These are phyloP conservation scores for Nomada lathburiana DNA, from an alignment of 2,888 invertebrate genomes.

Conservation along the genomic window DNA sequence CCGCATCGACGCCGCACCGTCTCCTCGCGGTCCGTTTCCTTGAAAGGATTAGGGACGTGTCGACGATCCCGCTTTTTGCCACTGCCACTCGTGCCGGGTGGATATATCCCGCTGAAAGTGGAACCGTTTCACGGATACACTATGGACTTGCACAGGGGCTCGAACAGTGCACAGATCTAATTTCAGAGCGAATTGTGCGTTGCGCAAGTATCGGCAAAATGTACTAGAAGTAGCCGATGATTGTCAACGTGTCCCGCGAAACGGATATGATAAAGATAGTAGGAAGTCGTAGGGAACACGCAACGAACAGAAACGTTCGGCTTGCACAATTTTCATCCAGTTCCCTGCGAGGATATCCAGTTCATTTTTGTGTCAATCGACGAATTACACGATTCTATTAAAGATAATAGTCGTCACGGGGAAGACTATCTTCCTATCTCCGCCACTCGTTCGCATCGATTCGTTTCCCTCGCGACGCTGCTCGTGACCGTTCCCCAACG, in stretches of 20 bases:
- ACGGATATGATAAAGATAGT: not conserved
- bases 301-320: too few relatives aligned
- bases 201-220: too few relatives aligned
- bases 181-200: too few relatives aligned
- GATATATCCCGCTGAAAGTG: constrained; percentile 27
- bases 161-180: not conserved
- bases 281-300: not conserved
- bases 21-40: constrained; percentile 36
- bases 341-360: constrained; percentile 27
- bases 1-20: constrained; percentile 23
- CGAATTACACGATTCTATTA: constrained; percentile 68
- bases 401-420: constrained; percentile 43
- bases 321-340: not conserved
- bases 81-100: constrained; percentile 14
- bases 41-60: constrained; percentile 56
- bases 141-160: not conserved
- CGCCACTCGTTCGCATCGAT: constrained; percentile 6
- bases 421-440: constrained; percentile 9
- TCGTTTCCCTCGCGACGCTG: constrained; percentile 25
- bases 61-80: constrained; percentile 36
- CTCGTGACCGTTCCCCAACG: constrained; percentile 41
- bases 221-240: too few relatives aligned
- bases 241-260: too few relatives aligned
- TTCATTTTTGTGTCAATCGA: constrained; percentile 54
- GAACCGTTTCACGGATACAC: constrained; percentile 34